A percentile compares a stretch with the other conserved stretches of the same genome.
phyloP scores from a whole-genome alignment of 2,113 vertebrate genomes.

The human (Homo sapiens) region DNA sequence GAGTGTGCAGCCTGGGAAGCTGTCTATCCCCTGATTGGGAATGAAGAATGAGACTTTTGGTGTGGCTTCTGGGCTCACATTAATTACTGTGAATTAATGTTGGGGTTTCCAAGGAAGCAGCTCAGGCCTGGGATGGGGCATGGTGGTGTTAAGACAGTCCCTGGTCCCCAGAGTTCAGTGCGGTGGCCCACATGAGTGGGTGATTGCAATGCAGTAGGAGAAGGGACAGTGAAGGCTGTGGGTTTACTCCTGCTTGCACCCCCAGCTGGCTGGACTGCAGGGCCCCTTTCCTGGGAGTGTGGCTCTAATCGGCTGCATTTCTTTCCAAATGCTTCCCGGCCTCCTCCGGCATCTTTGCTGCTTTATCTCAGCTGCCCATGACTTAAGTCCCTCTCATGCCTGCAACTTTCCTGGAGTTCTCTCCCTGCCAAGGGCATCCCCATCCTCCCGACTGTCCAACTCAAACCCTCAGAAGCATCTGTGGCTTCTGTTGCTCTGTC shows the following conservation, averaged over 20 bases:
- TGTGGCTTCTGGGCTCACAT: not conserved
- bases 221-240: not conserved
- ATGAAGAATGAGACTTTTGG: not conserved
- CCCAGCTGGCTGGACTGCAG: not conserved
- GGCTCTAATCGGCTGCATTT: not conserved
- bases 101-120: not conserved
- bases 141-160: not conserved
- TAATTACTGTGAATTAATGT: not conserved
- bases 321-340: not conserved
- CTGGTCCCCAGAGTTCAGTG: not conserved
- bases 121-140: not conserved
- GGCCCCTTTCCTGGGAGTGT: not conserved
- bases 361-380: not conserved
- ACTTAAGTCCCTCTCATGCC: not conserved
- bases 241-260: not conserved
- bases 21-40: not conserved
- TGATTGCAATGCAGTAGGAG: not conserved
- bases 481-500: not conserved
- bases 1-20: not conserved
- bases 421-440: not conserved
- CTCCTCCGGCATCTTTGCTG: accelerated
- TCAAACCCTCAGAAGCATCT: not conserved
- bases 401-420: too few species aligned
- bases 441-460: accelerated
- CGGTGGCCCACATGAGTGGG: not conserved